Evolutionary conservation across 2,113 vertebrate genomes (phyloP).

Genomic region (Rhinoptilus africanus): DNA sequence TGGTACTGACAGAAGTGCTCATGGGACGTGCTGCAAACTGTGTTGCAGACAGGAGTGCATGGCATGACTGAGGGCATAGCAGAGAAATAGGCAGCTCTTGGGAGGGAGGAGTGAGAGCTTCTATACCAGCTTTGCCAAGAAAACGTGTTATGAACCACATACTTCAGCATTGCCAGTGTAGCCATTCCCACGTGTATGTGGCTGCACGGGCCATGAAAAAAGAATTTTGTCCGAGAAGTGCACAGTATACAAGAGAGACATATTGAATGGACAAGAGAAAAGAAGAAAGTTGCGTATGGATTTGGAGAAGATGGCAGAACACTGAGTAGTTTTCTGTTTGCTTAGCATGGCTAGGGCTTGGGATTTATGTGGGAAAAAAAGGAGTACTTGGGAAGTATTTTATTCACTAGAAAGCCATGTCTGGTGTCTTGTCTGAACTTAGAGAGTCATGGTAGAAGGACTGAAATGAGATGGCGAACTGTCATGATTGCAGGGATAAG

Average conservation of each 20-base stretch:
- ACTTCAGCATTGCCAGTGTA: not conserved
- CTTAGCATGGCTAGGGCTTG: not conserved
- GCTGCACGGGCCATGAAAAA: not conserved
- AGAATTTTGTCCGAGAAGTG: not conserved
- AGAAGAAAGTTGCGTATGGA: not conserved
- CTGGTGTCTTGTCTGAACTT: not conserved
- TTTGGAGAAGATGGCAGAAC: not conserved
- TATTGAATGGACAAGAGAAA: not conserved
- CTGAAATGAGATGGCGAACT: not conserved
- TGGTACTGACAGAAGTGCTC: not conserved
- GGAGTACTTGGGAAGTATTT: not conserved
- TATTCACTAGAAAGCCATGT: not conserved
- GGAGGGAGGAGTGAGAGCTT: not conserved
- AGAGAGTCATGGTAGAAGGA: not conserved
- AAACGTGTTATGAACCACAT: not conserved
- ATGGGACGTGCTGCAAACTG: not conserved
- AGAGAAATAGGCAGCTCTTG: not conserved
- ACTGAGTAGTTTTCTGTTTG: not conserved
- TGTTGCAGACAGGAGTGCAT: not conserved
- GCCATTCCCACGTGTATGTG: rapidly evolving
- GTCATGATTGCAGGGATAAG: not conserved
- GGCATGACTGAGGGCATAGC: not conserved
- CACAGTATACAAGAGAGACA: rapidly evolving
- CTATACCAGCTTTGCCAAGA: not conserved
- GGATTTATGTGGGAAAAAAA: not conserved